Evolutionary conservation across 2,113 vertebrate species (phyloP).

Genomic region (Nerophis lumbriciformis): DNA sequence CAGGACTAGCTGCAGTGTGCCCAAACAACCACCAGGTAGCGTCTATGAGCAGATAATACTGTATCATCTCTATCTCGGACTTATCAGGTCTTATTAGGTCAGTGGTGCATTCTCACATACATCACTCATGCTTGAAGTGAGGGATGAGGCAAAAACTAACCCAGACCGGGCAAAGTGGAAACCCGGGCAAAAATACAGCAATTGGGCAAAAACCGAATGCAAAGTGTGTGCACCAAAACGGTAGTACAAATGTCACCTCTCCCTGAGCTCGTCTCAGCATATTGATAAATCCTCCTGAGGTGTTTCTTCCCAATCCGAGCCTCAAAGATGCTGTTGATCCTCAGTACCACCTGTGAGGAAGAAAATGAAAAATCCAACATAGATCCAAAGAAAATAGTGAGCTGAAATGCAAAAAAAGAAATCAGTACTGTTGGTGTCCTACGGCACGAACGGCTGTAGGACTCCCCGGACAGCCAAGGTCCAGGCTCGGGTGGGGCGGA

Average conservation of each 20-base stretch:
- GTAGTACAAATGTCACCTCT: slow-evolving; percentile 65
- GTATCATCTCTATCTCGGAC: too few relatives aligned
- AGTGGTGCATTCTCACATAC: too few relatives aligned
- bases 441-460: slow-evolving; percentile 75
- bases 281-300: slow-evolving; percentile 82
- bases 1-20: too few relatives aligned
- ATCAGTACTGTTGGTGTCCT: slow-evolving; percentile 83
- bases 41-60: too few relatives aligned
- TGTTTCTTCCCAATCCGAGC: slow-evolving; percentile 83
- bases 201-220: too few relatives aligned
- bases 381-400: background rate
- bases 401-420: background rate
- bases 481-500: slow-evolving; percentile 82
- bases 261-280: slow-evolving; percentile 81
- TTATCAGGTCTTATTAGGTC: too few relatives aligned
- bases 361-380: background rate
- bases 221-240: too few relatives aligned
- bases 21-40: too few relatives aligned
- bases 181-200: too few relatives aligned
- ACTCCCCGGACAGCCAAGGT: slow-evolving; percentile 76
- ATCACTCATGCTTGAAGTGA: too few relatives aligned
- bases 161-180: too few relatives aligned
- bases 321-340: slow-evolving; percentile 87
- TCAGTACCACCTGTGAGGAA: slow-evolving; percentile 75
- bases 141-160: too few relatives aligned